Evolutionary conservation across 1,140 invertebrate genomes (phyloP), one percentile per base, ranked within the genome.

Genomic region (Anoplophora glabripennis): DNA sequence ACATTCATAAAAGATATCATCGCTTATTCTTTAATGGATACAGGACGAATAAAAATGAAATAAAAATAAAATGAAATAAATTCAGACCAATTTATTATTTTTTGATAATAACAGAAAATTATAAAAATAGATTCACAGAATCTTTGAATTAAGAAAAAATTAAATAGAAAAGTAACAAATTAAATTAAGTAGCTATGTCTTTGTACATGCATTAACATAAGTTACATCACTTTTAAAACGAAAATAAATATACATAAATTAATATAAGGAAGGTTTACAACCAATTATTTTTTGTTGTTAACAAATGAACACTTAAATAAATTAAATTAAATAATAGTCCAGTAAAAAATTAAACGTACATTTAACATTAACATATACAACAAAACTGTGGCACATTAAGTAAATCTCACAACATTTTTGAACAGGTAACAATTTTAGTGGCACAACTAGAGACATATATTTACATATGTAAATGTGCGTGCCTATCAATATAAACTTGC

Each of bases 171-270:
- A 56, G 37, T 65, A 65, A 65, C 59, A 65, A 65, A 66, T 65
- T 65, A 65, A 65, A 62, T 66, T 63, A 66, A 66, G 61, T 66
- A 66, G 61, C 54, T 63, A 66, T 66, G 51, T 63, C 61, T 66
- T 66, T 66, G 64, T 66, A 64, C 61, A 66, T 57, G 64, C 64
- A 60, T 54, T 60, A 63, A 63, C 53, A 56, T 59, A 56, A 53
- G 52, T 57, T 44, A 58, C 49, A 63, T 60, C 57, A 64, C 57
- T 60, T 59, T 64, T 46, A 34, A 44, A 55, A 56, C 56, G 52
- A 40, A 57, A 64, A 64, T 64, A 63, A 66, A 63, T 66, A 63
- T 63, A 66, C 61, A 66, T 63, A 66, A 66, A 66, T 63, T 57
- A 55, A 48, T 56, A 52, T 52, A 54, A 63, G 52, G 40, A 41